phyloP scores from a whole-genome alignment of 37 sponge, comb jelly and placozoan species.

The Oscarella lobularis region DNA sequence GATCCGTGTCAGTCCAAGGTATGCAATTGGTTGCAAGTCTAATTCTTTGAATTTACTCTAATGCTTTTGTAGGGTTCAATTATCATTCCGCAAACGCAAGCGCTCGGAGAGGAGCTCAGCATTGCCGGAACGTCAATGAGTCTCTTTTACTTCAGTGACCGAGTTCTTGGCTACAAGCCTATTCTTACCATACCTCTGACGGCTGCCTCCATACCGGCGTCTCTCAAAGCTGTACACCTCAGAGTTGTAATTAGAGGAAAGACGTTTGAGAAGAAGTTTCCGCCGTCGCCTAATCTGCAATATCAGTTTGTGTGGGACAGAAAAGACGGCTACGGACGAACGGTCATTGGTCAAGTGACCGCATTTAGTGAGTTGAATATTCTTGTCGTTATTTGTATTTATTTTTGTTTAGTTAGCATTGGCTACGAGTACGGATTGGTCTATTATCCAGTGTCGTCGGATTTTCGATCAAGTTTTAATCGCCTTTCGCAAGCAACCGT shows the following conservation, averaged over 20 bases:
- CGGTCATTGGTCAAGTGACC: neutral
- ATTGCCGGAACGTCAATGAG: too few relatives aligned
- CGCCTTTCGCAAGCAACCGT: neutral
- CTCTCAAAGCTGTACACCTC: neutral
- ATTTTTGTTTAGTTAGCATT: neutral
- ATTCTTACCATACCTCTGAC: neutral
- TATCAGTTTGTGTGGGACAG: neutral
- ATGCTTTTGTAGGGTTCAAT: too few relatives aligned
- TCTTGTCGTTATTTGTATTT: too few relatives aligned
- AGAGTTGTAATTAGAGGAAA: neutral
- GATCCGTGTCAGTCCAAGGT: too few relatives aligned
- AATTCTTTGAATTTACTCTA: too few relatives aligned
- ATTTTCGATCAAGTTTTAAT: neutral
- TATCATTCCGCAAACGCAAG: too few relatives aligned
- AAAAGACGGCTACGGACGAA: neutral
- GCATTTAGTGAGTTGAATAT: too few relatives aligned
- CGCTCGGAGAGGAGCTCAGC: too few relatives aligned
- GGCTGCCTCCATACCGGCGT: neutral
- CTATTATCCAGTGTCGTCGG: neutral
- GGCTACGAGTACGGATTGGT: neutral
- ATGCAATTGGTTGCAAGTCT: too few relatives aligned
- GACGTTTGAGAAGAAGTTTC: neutral
- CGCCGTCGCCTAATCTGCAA: neutral
- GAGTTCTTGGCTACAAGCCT: too few relatives aligned
- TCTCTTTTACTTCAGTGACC: too few relatives aligned